Conservation (phyloP, 2,797 vertebrate species). For the Schizopygopsis pylzovi region DNA sequence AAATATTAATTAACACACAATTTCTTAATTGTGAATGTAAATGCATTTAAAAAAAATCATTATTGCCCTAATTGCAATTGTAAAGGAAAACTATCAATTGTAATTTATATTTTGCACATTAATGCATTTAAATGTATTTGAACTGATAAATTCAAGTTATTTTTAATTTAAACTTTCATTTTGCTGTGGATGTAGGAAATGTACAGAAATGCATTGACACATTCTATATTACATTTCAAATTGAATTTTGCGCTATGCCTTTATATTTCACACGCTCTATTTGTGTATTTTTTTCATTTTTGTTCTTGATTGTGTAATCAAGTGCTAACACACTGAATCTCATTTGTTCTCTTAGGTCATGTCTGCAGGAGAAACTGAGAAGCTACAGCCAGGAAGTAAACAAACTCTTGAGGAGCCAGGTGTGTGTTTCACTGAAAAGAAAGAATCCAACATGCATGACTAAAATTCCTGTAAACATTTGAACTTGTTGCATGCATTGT, state of each 20-base stretch:
- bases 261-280: background rate
- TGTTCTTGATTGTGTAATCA: background rate
- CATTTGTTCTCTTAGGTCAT: slow-evolving; percentile 62
- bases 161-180: background rate
- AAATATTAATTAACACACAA: background rate
- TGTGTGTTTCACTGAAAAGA: slow-evolving; percentile 53
- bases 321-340: background rate
- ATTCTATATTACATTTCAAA: background rate
- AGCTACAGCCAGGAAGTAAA: slow-evolving; percentile 67
- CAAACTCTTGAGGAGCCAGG: slow-evolving; percentile 65
- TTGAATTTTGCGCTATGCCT: background rate
- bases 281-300: background rate
- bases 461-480: background rate
- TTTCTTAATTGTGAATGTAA: background rate
- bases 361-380: slow-evolving; percentile 65
- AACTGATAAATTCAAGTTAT: background rate
- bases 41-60: background rate
- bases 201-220: background rate
- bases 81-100: background rate
- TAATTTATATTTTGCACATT: background rate
- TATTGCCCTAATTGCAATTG: background rate
- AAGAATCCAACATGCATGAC: background rate
- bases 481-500: background rate
- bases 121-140: background rate
- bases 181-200: background rate